A percentile compares a stretch with the other conserved stretches of the same genome.
Evolutionary conservation across 1,140 invertebrate species (phyloP).

Genomic region (Rhizoglyphus robini): DNA sequence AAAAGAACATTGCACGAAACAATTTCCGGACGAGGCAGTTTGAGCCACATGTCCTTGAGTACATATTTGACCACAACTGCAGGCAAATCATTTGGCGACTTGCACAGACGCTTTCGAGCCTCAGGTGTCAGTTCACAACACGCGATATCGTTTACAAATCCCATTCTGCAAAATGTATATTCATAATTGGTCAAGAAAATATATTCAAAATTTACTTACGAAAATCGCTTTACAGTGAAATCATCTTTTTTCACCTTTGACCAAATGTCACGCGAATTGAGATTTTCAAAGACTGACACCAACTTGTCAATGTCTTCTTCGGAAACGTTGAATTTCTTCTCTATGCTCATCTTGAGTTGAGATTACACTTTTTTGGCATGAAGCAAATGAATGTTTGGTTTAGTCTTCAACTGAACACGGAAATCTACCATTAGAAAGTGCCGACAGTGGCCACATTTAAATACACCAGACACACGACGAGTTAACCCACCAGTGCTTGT

Average conservation of each 20-base stretch:
- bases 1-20: not conserved
- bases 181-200: not conserved
- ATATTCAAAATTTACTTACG: constrained; percentile 13
- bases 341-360: no score
- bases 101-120: not conserved
- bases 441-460: no score
- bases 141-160: not conserved
- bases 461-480: no score
- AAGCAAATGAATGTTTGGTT: no score
- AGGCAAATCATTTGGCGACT: not conserved
- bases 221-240: not conserved
- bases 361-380: no score
- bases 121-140: not conserved
- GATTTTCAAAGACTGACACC: not conserved
- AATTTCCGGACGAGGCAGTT: not conserved
- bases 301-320: not conserved
- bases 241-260: not conserved
- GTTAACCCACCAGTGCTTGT: no score
- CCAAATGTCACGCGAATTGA: not conserved
- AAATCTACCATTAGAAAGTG: no score
- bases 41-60: not conserved
- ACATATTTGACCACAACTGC: not conserved
- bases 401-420: no score
- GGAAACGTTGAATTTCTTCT: not conserved
- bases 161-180: not conserved